Evolutionary conservation across 2,797 vertebrate genomes (phyloP).

Genomic region (Spondyliosoma cantharus): DNA sequence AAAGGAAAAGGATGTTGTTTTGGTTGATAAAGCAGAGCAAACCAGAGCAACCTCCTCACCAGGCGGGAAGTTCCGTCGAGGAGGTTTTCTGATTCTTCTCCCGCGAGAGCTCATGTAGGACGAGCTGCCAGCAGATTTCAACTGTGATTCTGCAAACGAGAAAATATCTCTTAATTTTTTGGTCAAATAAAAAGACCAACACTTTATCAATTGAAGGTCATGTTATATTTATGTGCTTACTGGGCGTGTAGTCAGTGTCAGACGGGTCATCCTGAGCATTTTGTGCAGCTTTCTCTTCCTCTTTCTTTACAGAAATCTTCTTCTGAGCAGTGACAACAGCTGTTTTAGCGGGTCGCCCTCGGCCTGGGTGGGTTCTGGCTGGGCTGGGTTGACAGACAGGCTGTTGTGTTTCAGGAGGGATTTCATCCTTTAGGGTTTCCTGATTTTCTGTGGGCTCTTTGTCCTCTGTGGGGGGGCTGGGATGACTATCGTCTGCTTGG

Average conservation of each 20-base stretch:
- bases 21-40: not conserved
- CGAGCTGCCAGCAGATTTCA: constrained; percentile 68
- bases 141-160: constrained; percentile 72
- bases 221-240: constrained; percentile 69
- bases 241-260: constrained; percentile 82
- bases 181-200: not conserved
- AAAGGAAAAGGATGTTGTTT: not conserved
- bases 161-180: not conserved
- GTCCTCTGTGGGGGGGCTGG: constrained; percentile 27
- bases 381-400: constrained; percentile 16
- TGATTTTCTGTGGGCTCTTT: constrained; percentile 26
- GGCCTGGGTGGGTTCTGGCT: constrained; percentile 9
- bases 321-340: constrained; percentile 47
- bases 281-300: constrained; percentile 55
- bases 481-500: constrained; percentile 57
- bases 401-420: constrained; percentile 44
- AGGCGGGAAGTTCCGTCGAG: constrained; percentile 67
- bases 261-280: constrained; percentile 79
- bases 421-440: constrained; percentile 36
- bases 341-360: constrained; percentile 53
- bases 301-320: constrained; percentile 58
- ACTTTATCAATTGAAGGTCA: no score
- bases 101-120: constrained; percentile 81
- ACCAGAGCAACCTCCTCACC: constrained; percentile 67
- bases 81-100: constrained; percentile 81